Percentiles rank a stretch among this genome's conserved stretches.
phyloP scores from a whole-genome alignment of 2,888 invertebrate species.

The Brachylomia viminalis region DNA sequence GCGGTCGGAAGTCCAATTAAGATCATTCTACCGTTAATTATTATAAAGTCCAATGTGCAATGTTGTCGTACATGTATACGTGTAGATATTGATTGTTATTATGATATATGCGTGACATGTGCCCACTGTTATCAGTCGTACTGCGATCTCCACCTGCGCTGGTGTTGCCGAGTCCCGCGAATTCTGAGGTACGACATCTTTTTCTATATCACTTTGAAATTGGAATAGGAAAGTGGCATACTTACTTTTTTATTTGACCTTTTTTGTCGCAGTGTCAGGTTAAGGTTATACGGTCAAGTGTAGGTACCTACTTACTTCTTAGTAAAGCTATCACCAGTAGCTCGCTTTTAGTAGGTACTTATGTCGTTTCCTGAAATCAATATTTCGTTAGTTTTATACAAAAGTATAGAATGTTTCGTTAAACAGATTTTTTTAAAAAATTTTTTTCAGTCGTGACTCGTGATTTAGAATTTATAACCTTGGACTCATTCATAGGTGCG shows the following conservation, averaged over 20 bases:
- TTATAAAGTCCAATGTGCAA: conserved; percentile 66
- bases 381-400: neutral
- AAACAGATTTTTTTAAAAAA: neutral
- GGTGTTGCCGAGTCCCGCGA: conserved; percentile 48
- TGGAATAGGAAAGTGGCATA: conserved; percentile 13
- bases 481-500: neutral
- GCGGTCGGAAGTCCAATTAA: conserved; percentile 61
- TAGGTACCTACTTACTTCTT: neutral
- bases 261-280: conserved; percentile 13
- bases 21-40: conserved; percentile 48
- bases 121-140: conserved; percentile 69
- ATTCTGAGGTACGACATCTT: conserved; percentile 35
- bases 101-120: conserved; percentile 57
- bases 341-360: neutral
- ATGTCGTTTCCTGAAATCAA: neutral
- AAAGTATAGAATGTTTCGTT: neutral
- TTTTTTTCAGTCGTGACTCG: neutral
- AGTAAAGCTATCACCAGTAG: neutral
- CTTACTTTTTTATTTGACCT: conserved; percentile 21
- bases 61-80: conserved; percentile 36
- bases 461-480: conserved; percentile 16
- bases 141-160: conserved; percentile 66
- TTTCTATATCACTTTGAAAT: conserved; percentile 18
- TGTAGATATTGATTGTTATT: conserved; percentile 58
- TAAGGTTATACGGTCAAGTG: conserved; percentile 27